A percentile compares a stretch with the other conserved stretches of the same genome.
phyloP scores from a whole-genome alignment of 2,888 invertebrate genomes.

The Erannis defoliaria region DNA sequence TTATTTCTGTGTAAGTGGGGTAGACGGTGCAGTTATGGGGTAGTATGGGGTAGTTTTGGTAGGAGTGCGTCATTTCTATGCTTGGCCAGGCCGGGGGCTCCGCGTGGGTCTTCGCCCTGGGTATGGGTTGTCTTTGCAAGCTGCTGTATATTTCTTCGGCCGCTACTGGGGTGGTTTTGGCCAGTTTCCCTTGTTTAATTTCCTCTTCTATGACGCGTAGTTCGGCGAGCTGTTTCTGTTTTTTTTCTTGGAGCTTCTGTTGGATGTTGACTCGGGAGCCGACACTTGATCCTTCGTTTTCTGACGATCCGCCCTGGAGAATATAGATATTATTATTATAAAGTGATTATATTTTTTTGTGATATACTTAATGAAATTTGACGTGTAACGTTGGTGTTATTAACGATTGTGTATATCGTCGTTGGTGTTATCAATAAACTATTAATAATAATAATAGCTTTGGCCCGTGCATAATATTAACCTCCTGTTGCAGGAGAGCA shows the following conservation, averaged over 20 bases:
- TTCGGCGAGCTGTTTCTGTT: slow-evolving; percentile 94
- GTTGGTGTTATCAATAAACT: too few species aligned
- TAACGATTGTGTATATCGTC: too few species aligned
- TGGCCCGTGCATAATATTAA: too few species aligned
- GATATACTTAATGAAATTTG: too few species aligned
- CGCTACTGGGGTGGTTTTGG: slow-evolving; percentile 82
- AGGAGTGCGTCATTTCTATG: slow-evolving; percentile 77
- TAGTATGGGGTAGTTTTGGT: slow-evolving; percentile 79
- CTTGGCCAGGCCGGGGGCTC: slow-evolving; percentile 84
- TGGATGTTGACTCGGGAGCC: slow-evolving; percentile 93
- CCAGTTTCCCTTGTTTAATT: slow-evolving; percentile 93
- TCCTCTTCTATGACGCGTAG: slow-evolving; percentile 92
- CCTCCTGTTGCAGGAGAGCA: too few species aligned
- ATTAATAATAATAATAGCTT: too few species aligned
- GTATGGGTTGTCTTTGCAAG: slow-evolving; percentile 88
- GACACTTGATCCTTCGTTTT: slow-evolving; percentile 91
- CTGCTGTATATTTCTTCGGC: slow-evolving; percentile 86
- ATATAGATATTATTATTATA: too few species aligned
- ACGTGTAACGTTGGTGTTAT: too few species aligned
- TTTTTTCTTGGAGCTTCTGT: slow-evolving; percentile 95
- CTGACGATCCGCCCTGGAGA: slow-evolving; percentile 88
- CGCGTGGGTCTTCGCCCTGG: slow-evolving; percentile 89
- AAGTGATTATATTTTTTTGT: too few species aligned
- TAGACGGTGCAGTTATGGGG: slow-evolving; percentile 74
- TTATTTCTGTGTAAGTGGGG: slow-evolving; percentile 79